Percentiles rank a stretch among this genome's conserved stretches.
Evolutionary conservation across 1,140 invertebrate genomes (phyloP).

Genomic region (Drosophila erecta): DNA sequence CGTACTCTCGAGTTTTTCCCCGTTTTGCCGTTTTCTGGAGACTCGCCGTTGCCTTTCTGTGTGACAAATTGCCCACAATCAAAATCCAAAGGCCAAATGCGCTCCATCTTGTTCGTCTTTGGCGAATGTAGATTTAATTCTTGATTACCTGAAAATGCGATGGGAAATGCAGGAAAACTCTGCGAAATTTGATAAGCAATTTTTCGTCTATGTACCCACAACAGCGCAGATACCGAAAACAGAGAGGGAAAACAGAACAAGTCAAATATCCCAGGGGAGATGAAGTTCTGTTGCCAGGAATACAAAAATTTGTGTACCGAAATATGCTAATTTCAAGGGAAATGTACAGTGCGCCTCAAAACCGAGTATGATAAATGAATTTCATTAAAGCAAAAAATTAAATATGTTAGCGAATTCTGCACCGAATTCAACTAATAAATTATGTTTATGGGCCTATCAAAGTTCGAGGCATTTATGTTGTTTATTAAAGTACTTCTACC

Average conservation of each 20-base stretch:
- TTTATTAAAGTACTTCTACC: not conserved
- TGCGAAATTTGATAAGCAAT: constrained; percentile 10
- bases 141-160: constrained; percentile 31
- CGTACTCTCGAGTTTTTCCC: constrained; percentile 7
- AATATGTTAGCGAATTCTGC: not conserved
- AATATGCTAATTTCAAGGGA: not conserved
- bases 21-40: not conserved
- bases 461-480: too few relatives aligned
- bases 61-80: constrained; percentile 67
- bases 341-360: not conserved
- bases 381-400: not conserved
- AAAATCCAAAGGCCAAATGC: constrained; percentile 40
- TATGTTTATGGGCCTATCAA: not conserved
- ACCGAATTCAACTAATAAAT: not conserved
- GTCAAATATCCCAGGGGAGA: constrained; percentile 1
- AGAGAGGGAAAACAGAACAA: not conserved
- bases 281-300: not conserved
- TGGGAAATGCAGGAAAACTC: not conserved
- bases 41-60: not conserved
- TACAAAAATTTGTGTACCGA: not conserved
- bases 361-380: too few relatives aligned
- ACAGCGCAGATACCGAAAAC: not conserved
- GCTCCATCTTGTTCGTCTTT: not conserved
- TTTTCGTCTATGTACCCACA: constrained; percentile 1
- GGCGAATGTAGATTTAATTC: constrained; percentile 49